Percentiles rank a stretch among this genome's conserved stretches.
phyloP scores from a whole-genome alignment of 2,888 invertebrate species.

The Tenthredo mesomela region DNA sequence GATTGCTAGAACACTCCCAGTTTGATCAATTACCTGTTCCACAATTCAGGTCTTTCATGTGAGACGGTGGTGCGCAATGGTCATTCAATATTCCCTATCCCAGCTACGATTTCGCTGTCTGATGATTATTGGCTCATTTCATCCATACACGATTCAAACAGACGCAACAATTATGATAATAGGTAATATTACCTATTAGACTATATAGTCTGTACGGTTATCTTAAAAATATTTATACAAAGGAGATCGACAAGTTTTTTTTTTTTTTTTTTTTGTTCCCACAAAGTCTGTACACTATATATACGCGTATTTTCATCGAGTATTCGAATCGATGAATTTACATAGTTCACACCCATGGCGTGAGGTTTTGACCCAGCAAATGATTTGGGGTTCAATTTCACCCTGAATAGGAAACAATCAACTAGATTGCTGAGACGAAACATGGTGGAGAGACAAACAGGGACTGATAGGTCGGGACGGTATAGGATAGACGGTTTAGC shows the following conservation, averaged over 20 bases:
- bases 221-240: background rate
- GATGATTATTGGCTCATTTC: background rate
- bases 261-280: background rate
- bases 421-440: conserved; percentile 26
- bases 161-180: background rate
- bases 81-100: background rate
- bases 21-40: conserved; percentile 40
- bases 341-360: background rate
- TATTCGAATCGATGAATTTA: background rate
- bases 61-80: background rate
- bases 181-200: too few species aligned
- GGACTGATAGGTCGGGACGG: background rate
- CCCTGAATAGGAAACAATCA: conserved; percentile 35
- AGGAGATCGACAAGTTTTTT: background rate
- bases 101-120: background rate
- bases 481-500: conserved; percentile 19
- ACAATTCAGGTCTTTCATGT: background rate
- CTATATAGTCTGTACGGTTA: background rate
- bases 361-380: conserved; percentile 14
- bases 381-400: conserved; percentile 9
- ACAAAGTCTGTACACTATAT: background rate
- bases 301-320: background rate
- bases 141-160: background rate
- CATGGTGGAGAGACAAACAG: conserved; percentile 27
- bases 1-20: conserved; percentile 31